Conservation (phyloP, 1,140 invertebrate species). For the Drosophila sturtevanti region DNA sequence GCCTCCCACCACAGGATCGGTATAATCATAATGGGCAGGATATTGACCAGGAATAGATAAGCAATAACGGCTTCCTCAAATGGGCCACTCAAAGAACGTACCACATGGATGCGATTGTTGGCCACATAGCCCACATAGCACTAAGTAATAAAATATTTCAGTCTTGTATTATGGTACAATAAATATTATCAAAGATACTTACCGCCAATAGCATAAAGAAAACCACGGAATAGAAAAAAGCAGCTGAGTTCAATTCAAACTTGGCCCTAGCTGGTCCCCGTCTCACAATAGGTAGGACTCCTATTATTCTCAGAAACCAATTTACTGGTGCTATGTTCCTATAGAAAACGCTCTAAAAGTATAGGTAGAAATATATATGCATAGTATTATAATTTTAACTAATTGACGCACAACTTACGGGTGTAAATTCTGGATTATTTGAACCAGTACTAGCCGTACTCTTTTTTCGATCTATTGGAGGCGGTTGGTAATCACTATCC, state of each 20-base stretch:
- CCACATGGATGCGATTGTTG: constrained; percentile 85
- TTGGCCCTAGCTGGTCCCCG: constrained; percentile 82
- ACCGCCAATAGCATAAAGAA: constrained; percentile 83
- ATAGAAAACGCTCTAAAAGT: constrained; percentile 84
- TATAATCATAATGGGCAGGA: constrained; percentile 85
- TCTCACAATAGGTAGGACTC: constrained; percentile 85
- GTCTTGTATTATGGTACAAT: neutral
- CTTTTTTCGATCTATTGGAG: constrained; percentile 50
- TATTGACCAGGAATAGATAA: constrained; percentile 87
- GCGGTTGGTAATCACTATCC: constrained; percentile 59
- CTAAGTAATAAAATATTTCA: constrained; percentile 24
- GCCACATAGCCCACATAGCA: constrained; percentile 85
- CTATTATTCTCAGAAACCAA: constrained; percentile 84
- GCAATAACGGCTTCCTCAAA: constrained; percentile 88
- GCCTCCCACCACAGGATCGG: constrained; percentile 87
- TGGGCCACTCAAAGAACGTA: constrained; percentile 85
- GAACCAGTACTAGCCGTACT: constrained; percentile 61
- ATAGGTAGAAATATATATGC: neutral
- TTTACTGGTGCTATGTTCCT: constrained; percentile 85
- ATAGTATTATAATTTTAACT: neutral
- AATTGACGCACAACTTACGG: constrained; percentile 36
- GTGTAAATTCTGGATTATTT: constrained; percentile 62
- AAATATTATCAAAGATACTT: constrained; percentile 16
- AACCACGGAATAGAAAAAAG: constrained; percentile 85
- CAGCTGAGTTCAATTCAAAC: constrained; percentile 83